Percentiles rank a stretch among this genome's conserved stretches.
Conservation (phyloP, 2,113 vertebrate species). For the Cyprinus carpio region DNA sequence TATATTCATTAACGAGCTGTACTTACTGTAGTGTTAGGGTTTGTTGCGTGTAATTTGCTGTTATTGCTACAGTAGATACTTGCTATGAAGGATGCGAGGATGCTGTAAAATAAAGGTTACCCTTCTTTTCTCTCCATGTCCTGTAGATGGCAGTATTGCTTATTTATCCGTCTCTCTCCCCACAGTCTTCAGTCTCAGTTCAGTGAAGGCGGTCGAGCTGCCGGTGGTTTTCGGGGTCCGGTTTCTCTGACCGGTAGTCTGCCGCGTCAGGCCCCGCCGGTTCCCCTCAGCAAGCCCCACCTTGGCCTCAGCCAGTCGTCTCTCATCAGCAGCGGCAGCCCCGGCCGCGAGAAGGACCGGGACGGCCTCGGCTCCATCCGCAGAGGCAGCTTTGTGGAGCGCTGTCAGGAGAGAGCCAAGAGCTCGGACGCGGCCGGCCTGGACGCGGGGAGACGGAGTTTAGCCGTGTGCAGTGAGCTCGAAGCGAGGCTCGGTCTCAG, state of each 20-base stretch:
- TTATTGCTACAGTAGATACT: too few relatives aligned
- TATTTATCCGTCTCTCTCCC: neutral
- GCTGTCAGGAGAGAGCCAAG: slow-evolving; percentile 85
- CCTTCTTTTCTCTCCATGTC: neutral
- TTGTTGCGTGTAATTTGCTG: too few relatives aligned
- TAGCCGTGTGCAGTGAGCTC: slow-evolving; percentile 69
- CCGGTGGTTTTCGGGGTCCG: neutral
- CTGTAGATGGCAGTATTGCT: neutral
- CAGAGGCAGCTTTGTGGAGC: slow-evolving; percentile 83
- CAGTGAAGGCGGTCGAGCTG: slow-evolving; percentile 54
- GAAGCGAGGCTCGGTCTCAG: slow-evolving; percentile 64
- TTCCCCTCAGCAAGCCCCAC: slow-evolving; percentile 54
- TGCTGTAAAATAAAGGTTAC: too few relatives aligned
- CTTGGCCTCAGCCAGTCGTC: slow-evolving; percentile 58
- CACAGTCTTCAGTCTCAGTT: slow-evolving; percentile 74
- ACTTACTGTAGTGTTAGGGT: too few relatives aligned
- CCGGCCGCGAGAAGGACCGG: too few relatives aligned
- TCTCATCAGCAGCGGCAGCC: slow-evolving; percentile 37
- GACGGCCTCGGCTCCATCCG: slow-evolving; percentile 54
- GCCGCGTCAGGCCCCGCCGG: slow-evolving; percentile 64
- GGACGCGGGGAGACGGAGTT: slow-evolving; percentile 63
- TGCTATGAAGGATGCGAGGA: too few relatives aligned
- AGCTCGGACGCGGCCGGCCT: slow-evolving; percentile 61
- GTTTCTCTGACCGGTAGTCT: slow-evolving; percentile 64
- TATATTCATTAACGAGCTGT: too few relatives aligned